Evolutionary conservation across 2,888 invertebrate genomes (phyloP), one percentile per base, ranked within the genome.

Genomic region (Tyria jacobaeae): DNA sequence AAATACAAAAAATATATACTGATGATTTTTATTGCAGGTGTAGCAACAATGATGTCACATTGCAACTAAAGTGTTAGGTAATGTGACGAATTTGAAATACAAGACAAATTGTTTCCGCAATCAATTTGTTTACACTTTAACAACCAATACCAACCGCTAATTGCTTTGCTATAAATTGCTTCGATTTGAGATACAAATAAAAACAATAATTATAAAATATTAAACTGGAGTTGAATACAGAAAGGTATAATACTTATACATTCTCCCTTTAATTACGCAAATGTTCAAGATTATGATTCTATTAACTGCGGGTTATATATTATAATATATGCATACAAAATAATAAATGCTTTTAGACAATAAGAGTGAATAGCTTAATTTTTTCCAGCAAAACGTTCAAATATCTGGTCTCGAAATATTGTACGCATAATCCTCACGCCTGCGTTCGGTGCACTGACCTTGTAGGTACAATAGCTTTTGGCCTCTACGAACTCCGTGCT

Each of bases 381-480:
- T 74, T 75, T 84, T 85, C 80, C 76, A 82, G 85, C 81, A 80
- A 76, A 72, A 68, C 66, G 71, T 68, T 79, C 72, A 82, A 84
- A 84, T 82, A 82, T 82, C 79, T 82, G 89, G 84, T 86, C 85
- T 87, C 80, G 86, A 85, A 88, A 84, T 83, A 72, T 79, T 79
- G 79, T 71, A 81, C 79, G 75, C 77, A 78, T 78, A 81, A 77
- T 77, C 80, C 82, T 80, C 79, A 82, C 80, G 79, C 78, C 76
- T 76, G 76, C 78, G 72, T 75, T 64, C 71, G 79, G 89, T 87
- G 75, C 89, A 85, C 87, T 89, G 90, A 92, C 91, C 91, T 92
- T 92, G 91, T 79, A 75, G 75, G 62, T 78, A 89, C 90, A 90
- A 90, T 89, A 81, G 88, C 73, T 76, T 77, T 76, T 78, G 77